These are phyloP conservation scores for Encarsia formosa DNA, from an alignment of 2,888 invertebrate genomes.

Conservation along the genomic window DNA sequence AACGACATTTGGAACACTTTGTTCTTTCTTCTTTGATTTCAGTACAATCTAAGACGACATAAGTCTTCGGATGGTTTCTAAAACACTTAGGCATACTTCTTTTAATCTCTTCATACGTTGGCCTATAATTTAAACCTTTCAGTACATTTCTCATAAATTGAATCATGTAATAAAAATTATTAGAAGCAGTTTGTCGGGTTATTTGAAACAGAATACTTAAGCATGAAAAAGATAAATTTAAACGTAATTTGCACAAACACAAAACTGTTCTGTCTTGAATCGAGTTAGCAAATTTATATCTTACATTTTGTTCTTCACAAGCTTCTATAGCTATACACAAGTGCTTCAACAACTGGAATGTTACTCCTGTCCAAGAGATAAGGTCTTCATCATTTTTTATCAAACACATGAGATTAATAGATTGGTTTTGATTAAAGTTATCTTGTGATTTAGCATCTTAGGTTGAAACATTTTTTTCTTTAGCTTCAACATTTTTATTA, in stretches of 20 bases:
- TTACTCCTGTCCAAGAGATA: neutral
- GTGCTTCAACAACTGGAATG: neutral
- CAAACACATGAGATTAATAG: too few relatives aligned
- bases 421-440: too few relatives aligned
- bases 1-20: neutral
- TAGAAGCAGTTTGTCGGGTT: neutral
- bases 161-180: constrained; percentile 2
- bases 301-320: neutral
- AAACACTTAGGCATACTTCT: neutral
- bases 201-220: neutral
- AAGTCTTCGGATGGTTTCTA: neutral
- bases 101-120: neutral
- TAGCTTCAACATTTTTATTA: too few relatives aligned
- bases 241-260: neutral
- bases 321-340: neutral
- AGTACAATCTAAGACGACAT: neutral
- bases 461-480: too few relatives aligned
- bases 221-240: constrained; percentile 4
- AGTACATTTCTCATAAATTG: neutral
- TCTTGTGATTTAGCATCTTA: too few relatives aligned
- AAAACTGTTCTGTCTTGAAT: constrained; percentile 3
- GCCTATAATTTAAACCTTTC: neutral
- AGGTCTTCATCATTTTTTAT: constrained; percentile 1
- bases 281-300: neutral
- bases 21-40: neutral